Conservation (phyloP, 1,140 invertebrate genomes). For the Tyrophagus putrescentiae region DNA sequence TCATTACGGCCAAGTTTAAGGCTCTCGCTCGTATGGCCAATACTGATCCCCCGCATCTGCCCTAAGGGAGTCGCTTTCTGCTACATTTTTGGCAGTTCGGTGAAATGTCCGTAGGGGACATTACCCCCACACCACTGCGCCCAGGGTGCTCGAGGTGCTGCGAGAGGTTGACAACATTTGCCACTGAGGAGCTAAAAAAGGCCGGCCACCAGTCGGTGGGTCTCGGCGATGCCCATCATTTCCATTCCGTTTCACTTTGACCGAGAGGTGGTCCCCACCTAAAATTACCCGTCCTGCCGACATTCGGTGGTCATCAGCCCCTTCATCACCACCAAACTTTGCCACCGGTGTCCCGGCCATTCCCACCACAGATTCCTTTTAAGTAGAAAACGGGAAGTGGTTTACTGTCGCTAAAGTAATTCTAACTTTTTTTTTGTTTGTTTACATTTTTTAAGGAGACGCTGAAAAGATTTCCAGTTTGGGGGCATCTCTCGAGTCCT, state of each 20-base stretch:
- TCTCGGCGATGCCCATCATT: constrained; percentile 94
- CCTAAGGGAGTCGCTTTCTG: constrained; percentile 89
- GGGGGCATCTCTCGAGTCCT: too few relatives aligned
- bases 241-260: constrained; percentile 93
- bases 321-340: constrained; percentile 80
- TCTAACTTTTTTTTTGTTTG: too few relatives aligned
- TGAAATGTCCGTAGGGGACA: constrained; percentile 73
- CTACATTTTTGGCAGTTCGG: constrained; percentile 75
- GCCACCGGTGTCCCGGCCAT: constrained; percentile 66
- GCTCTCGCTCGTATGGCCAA: constrained; percentile 72
- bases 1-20: constrained; percentile 50
- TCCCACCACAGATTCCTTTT: constrained; percentile 63
- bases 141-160: constrained; percentile 65
- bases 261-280: constrained; percentile 55
- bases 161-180: constrained; percentile 72
- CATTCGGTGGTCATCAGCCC: constrained; percentile 86
- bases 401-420: too few relatives aligned
- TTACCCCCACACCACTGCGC: constrained; percentile 87
- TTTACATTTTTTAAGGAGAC: too few relatives aligned
- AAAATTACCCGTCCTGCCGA: constrained; percentile 65
- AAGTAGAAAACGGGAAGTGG: too few relatives aligned
- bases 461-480: too few relatives aligned
- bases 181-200: constrained; percentile 49
- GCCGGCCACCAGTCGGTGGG: constrained; percentile 49
- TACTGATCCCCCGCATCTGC: constrained; percentile 73